phyloP scores from a whole-genome alignment of 2,888 invertebrate genomes.

The Creontiades dilutus region DNA sequence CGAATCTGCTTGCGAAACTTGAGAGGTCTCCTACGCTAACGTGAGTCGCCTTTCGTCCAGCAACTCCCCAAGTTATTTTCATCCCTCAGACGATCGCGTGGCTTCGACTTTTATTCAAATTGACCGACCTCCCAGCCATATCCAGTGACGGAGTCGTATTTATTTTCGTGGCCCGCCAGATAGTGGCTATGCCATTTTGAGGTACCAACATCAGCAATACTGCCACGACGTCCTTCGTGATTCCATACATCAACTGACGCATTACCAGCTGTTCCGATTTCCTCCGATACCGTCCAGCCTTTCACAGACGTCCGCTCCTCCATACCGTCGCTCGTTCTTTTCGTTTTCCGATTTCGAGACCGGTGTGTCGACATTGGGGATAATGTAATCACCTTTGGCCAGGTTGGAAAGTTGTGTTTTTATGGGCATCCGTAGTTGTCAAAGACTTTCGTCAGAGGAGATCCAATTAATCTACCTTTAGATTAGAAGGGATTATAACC shows the following conservation, averaged over 20 bases:
- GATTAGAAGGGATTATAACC: no score
- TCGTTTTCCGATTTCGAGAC: conserved; percentile 8
- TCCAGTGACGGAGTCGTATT: not conserved
- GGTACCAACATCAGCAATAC: not conserved
- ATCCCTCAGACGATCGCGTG: conserved; percentile 28
- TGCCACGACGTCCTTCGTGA: conserved; percentile 2
- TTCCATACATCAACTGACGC: conserved; percentile 19
- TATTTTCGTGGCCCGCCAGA: conserved; percentile 36
- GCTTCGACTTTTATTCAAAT: conserved; percentile 38
- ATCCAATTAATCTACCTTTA: no score
- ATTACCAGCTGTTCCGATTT: not conserved
- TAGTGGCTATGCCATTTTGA: not conserved
- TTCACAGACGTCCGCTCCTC: no score
- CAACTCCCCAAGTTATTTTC: conserved; percentile 14
- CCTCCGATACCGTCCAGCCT: not conserved
- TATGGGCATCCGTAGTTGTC: no score
- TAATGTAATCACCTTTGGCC: not conserved
- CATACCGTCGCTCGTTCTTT: not conserved
- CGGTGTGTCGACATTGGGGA: conserved; percentile 8
- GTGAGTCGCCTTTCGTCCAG: not conserved
- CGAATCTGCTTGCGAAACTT: no score
- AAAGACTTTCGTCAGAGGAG: no score
- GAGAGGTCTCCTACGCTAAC: not conserved
- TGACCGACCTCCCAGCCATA: not conserved
- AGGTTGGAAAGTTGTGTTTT: not conserved